A percentile compares a stretch with the other conserved stretches of the same genome.
Evolutionary conservation across 2,888 invertebrate species (phyloP).

Genomic region (Biston stratarius): DNA sequence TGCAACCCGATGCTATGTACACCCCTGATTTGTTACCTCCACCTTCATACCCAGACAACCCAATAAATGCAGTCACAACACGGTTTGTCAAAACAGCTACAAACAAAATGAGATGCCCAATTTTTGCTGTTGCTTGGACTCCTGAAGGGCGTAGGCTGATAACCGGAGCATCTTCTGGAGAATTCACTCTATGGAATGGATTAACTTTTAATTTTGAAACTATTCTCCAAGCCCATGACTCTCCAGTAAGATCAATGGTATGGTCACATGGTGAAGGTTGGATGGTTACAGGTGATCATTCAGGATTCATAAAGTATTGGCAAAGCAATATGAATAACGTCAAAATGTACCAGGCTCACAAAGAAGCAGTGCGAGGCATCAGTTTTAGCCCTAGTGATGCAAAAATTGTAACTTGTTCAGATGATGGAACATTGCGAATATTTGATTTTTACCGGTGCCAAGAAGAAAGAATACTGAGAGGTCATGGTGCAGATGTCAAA

Average conservation of each 20-base stretch:
- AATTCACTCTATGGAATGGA: conserved; percentile 99
- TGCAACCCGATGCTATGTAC: conserved; percentile 98
- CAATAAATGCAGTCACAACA: conserved; percentile 98
- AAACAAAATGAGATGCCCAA: conserved; percentile 99
- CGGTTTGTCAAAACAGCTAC: conserved; percentile 99
- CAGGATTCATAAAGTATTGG: conserved; percentile 99
- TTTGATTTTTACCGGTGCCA: conserved; percentile 99
- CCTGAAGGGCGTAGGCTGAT: conserved; percentile 99
- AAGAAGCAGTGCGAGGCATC: conserved; percentile 99
- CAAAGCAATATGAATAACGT: conserved; percentile 99
- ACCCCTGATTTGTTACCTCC: conserved; percentile 97
- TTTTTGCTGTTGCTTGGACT: conserved; percentile 99
- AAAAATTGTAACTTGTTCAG: conserved; percentile 99
- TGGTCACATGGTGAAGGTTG: conserved; percentile 99
- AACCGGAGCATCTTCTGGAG: conserved; percentile 99
- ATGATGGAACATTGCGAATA: conserved; percentile 99
- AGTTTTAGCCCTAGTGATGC: conserved; percentile 99
- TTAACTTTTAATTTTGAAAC: conserved; percentile 99
- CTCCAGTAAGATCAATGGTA: conserved; percentile 99
- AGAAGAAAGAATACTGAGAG: conserved; percentile 97
- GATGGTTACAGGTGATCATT: conserved; percentile 99
- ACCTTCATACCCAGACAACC: conserved; percentile 96
- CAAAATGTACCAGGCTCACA: conserved; percentile 99
- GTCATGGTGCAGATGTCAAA: conserved; percentile 99
- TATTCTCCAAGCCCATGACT: conserved; percentile 99